Evolutionary conservation across 2,888 invertebrate species (phyloP).

Genomic region (Conops quadrifasciatus): DNA sequence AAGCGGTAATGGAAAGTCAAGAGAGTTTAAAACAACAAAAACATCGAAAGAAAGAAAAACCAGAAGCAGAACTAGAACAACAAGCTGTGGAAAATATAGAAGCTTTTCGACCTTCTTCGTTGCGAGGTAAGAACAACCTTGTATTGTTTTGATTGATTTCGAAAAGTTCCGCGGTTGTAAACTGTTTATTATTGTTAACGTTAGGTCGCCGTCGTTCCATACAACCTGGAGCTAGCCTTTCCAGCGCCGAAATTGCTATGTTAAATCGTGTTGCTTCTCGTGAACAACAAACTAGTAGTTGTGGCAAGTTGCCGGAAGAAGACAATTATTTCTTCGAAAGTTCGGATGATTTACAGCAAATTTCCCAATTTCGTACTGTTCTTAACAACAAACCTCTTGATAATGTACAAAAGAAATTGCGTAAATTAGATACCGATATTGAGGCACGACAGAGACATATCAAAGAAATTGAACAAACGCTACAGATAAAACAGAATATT

Average conservation of each 20-base stretch:
- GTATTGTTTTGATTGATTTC: neutral
- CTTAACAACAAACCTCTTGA: conserved; percentile 54
- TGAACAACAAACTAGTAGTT: conserved; percentile 49
- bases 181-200: neutral
- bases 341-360: conserved; percentile 51
- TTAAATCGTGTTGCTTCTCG: conserved; percentile 69
- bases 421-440: conserved; percentile 67
- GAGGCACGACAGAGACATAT: conserved; percentile 75
- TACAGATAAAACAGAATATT: conserved; percentile 78
- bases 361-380: conserved; percentile 49
- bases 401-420: conserved; percentile 60
- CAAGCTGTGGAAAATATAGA: conserved; percentile 47
- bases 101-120: conserved; percentile 50
- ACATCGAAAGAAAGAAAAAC: conserved; percentile 43
- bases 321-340: conserved; percentile 52
- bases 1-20: conserved; percentile 63
- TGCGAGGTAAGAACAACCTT: conserved; percentile 48
- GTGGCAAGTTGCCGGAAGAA: conserved; percentile 51
- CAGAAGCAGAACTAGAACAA: neutral
- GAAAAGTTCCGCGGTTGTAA: neutral
- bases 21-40: conserved; percentile 55
- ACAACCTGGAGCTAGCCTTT: conserved; percentile 71
- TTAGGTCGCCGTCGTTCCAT: conserved; percentile 68
- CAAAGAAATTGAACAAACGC: conserved; percentile 74
- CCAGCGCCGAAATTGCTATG: conserved; percentile 70